Evolutionary conservation across 2,797 vertebrate genomes (phyloP), one percentile per base, ranked within the genome.

Genomic region (Typhlichthys eigenmanni): DNA sequence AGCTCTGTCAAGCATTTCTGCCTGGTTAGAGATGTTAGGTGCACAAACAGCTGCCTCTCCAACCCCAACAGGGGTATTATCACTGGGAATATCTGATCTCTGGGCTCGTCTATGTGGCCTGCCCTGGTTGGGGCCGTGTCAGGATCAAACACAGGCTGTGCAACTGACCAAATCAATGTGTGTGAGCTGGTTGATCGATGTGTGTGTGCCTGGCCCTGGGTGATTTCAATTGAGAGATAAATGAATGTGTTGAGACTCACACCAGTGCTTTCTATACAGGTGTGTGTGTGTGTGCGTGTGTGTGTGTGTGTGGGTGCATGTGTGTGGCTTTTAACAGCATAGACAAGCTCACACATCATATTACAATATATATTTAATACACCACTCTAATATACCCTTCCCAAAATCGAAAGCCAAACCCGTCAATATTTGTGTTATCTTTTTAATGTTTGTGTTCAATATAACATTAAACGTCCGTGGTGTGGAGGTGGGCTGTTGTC

Each of bases 101-200:
- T 55, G 63, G 47, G 59, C 49, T 47, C 34, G 49, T 52, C 46
- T 3, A 34, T 13, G 51, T 13, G 47, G 38, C 12, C 53, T 62
- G 17, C 19, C n/a, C 9, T 66, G 78, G 78, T 72, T 61, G 68
- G 58, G 51, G 32, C 11, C 2, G 0, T 2, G 11, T 29, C 14
- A 59, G 1, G 72, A 76, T 83, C 78, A 65, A 79, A 83, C 77
- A 62, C 38, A 2, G 29, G 48, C 61, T 62, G 68, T 72, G 59
- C 61, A 79, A 77, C 64, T 52, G 50, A 24, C 24, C 72, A 81
- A 83, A 83, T 87, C 78, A 50, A 87, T 86, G 73, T 75, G 62
- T 76, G 74, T 80, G 74, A 78, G 70, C 69, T 55, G 50, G 75
- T 58, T 68, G 69, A 80, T 75, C 68, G 77, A 83, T 77, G 68